Evolutionary conservation across 2,797 vertebrate genomes (phyloP), one percentile per base, ranked within the genome.

Genomic region (Sebastes steindachneri): DNA sequence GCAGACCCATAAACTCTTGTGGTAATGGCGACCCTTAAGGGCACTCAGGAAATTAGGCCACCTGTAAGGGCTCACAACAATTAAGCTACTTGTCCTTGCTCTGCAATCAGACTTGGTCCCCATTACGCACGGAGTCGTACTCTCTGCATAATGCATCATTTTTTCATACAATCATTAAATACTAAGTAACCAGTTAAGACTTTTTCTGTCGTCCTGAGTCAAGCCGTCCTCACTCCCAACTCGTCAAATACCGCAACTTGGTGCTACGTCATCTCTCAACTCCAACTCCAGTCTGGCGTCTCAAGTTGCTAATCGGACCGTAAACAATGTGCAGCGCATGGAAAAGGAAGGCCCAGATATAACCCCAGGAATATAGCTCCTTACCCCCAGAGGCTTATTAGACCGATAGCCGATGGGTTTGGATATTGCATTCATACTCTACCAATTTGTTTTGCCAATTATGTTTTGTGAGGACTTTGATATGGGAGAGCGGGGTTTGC

Each of bases 41-140:
- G 68, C 67, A 73, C 89, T 83, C 68, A 67, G 72, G 72, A 86
- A 91, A 90, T 84, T 68, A 85, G 80, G 68, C 75, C 59, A 66
- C 35, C 68, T 74, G 60, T 75, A 69, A 77, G 64, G 33, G 54
- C 57, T 33, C 7, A 1, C 77, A 76, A 76, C 71, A 84, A 86
- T 88, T 80, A 86, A 35, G 57, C 55, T 53, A 65, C 80, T 77
- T 65, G 73, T 77, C 80, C 75, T 83, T 77, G 37, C 70, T 19
- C 64, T 69, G 62, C 86, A 86, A 88, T 90, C 80, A 88, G 59
- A 88, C 62, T 59, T 60, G 60, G 41, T 74, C 62, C 6, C 45
- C 41, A 26, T 80, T 33, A 73, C 17, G 23, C 65, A 65, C 4
- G 11, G 9, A 60, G 8, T n/a, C 35, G 68, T 53, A 19, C 45